Evolutionary conservation across 2,888 invertebrate genomes (phyloP).

Genomic region (Pollenia amentaria): DNA sequence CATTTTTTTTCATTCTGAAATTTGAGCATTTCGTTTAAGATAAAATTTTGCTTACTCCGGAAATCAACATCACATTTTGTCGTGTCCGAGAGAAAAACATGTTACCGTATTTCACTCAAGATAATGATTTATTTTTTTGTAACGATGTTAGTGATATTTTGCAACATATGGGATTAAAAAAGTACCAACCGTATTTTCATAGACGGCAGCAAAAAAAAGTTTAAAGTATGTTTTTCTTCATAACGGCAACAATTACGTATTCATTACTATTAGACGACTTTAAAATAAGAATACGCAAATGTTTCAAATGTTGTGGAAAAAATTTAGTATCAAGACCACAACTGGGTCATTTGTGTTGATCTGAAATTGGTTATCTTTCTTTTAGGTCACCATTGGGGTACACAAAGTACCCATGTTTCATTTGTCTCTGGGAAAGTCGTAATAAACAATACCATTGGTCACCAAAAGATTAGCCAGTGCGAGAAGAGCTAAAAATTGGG

Average conservation of each 20-base stretch:
- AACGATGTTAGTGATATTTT: slow-evolving; percentile 43
- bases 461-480: slow-evolving; percentile 11
- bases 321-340: not conserved
- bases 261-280: not conserved
- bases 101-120: too few relatives aligned
- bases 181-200: slow-evolving; percentile 49
- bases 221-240: slow-evolving; percentile 66
- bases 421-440: too few relatives aligned
- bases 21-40: too few relatives aligned
- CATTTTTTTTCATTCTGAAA: too few relatives aligned
- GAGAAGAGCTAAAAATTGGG: not conserved
- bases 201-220: slow-evolving; percentile 61
- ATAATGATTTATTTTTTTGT: too few relatives aligned
- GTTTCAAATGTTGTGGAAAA: not conserved
- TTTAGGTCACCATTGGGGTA: not conserved
- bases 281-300: slow-evolving; percentile 1
- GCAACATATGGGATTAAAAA: too few relatives aligned
- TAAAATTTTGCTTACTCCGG: too few relatives aligned
- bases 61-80: too few relatives aligned
- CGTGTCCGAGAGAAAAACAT: too few relatives aligned
- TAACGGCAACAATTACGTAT: slow-evolving; percentile 63
- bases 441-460: not conserved
- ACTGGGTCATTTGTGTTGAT: slow-evolving; percentile 16
- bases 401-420: not conserved
- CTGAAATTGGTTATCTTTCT: not conserved